Percentiles rank a stretch among this genome's conserved stretches.
Conservation (phyloP, 2,113 vertebrate species). For the Pelmatolapia mariae region DNA sequence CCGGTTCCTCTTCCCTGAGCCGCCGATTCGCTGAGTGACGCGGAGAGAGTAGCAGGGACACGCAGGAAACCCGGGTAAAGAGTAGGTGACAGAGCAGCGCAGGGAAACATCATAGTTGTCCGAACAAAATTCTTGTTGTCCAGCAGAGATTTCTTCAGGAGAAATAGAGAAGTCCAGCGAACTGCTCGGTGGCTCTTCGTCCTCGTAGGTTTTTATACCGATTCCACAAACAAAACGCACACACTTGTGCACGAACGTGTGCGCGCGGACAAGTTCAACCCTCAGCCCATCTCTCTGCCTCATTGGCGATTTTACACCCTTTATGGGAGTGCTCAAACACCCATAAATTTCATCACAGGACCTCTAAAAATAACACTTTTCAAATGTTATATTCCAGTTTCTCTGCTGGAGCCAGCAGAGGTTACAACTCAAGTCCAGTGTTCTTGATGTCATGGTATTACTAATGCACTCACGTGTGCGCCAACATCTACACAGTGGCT, state of each 20-base stretch:
- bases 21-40: conserved; percentile 79
- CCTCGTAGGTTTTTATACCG: background rate
- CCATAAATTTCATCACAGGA: background rate
- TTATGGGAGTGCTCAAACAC: background rate
- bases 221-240: background rate
- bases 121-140: background rate
- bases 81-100: conserved; percentile 82
- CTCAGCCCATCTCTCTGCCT: background rate
- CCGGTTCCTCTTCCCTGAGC: conserved; percentile 66
- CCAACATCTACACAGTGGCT: background rate
- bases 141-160: background rate
- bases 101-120: conserved; percentile 86
- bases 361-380: background rate
- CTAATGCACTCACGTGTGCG: background rate
- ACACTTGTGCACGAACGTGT: background rate
- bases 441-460: background rate
- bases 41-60: conserved; percentile 78
- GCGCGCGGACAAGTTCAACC: background rate
- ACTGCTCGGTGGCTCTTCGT: background rate
- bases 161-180: background rate
- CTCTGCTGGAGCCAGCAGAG: background rate
- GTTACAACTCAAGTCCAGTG: background rate
- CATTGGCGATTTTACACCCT: background rate
- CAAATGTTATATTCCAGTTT: background rate
- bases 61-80: conserved; percentile 86